These are phyloP conservation scores for Rhyacophila evoluta DNA, from an alignment of 2,888 invertebrate genomes.

Conservation along the genomic window DNA sequence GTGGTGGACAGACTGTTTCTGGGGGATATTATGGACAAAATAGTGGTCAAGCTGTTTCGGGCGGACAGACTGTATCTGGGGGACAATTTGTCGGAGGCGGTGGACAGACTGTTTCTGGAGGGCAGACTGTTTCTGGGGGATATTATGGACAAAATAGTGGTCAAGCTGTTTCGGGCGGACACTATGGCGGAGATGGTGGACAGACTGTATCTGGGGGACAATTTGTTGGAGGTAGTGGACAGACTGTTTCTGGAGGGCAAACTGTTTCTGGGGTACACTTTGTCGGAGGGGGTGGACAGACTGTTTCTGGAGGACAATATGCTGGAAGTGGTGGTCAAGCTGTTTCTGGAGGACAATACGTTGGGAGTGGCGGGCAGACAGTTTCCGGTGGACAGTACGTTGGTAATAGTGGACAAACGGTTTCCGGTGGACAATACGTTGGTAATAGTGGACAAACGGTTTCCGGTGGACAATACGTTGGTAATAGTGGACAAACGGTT, in stretches of 20 bases:
- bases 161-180: conserved; percentile 8
- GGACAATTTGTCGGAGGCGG: not conserved
- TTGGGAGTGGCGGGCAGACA: too few relatives aligned
- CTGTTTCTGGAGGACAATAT: not conserved
- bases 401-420: too few relatives aligned
- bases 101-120: not conserved
- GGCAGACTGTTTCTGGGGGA: not conserved
- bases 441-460: not conserved
- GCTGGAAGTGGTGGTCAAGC: not conserved
- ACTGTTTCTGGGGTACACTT: not conserved
- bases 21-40: not conserved
- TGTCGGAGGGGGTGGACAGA: conserved; percentile 36
- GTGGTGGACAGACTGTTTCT: not conserved
- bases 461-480: not conserved
- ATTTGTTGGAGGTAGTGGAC: conserved; percentile 5
- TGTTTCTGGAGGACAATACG: not conserved
- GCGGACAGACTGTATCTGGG: conserved; percentile 20
- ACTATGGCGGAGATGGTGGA: not conserved
- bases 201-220: not conserved
- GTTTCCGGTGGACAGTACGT: not conserved
- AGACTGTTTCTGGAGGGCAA: not conserved
- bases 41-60: not conserved
- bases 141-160: conserved; percentile 34
- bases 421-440: conserved; percentile 20
- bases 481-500: conserved; percentile 31